Base-by-base conservation (phyloP, 2,888 invertebrate species). In the Caenorhabditis sp. region DNA sequence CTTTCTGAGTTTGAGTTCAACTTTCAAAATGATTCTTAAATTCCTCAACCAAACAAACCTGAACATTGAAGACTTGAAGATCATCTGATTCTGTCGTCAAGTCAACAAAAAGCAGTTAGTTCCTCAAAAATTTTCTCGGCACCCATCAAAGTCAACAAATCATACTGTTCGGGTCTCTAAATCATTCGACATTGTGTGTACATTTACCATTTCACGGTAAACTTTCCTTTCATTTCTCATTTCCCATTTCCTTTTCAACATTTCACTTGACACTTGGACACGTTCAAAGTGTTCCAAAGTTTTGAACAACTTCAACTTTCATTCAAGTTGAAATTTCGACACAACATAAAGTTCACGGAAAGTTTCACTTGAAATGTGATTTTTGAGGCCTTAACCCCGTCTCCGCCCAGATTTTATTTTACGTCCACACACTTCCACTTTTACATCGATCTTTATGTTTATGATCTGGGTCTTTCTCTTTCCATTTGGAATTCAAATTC, bases 161-260 rank as follows among this genome's bases (percentile, higher is more conserved):
- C 18, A 37, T 44, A 70, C 72, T 50, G 65, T 74, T 60, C 74
- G 47, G 35, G 40, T 60, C 53, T 22, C 58, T 74, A 60, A 76
- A 76, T 76, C 67, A 67, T 76, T 67, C 67, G 20, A 67, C 76
- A 76, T 76, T 67, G 67, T 74, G 74, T 74, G 74, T 74, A 65
- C 74, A 74, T 74, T n/a, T n/a, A n/a, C n/a, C n/a, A n/a, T n/a
- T 65, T 65, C 74, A 58, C 74, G 65, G 62, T 56, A 56, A 62
- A 26, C 53, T n/a, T 37, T 35, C 47, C 28, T 24, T 18, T 44
- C 37, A 18, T 40, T 40, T 44, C 47, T 26, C 11, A 58, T 69
- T 37, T 37, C 60, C 37, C 47, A 18, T 58, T 58, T 18, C 35
- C 37, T 32, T 32, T 35, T 51, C 35, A 61, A 51, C 58, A 47